phyloP scores from a whole-genome alignment of 2,797 vertebrate species.

The Taenioides sp. region DNA sequence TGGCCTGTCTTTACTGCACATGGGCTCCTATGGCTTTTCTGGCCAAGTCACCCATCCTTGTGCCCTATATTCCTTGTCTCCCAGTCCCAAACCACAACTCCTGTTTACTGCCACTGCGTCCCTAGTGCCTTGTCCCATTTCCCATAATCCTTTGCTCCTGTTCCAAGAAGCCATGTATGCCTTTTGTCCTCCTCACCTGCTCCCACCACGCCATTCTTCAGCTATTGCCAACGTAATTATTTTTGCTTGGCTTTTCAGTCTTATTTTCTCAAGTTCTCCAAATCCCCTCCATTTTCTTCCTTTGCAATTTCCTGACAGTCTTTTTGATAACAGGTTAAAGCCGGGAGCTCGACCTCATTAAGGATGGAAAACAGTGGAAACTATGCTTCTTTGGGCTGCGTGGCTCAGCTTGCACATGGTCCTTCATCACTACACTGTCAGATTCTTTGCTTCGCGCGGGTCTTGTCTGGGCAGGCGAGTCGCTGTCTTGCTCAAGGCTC shows the following conservation, averaged over 20 bases:
- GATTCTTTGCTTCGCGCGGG: slow-evolving; percentile 25
- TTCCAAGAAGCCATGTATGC: slow-evolving; percentile 62
- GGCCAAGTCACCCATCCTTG: slow-evolving; percentile 56
- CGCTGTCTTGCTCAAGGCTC: slow-evolving; percentile 40
- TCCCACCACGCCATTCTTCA: slow-evolving; percentile 48
- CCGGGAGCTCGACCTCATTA: slow-evolving; percentile 35
- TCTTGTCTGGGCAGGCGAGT: slow-evolving; percentile 45
- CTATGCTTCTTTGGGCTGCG: slow-evolving; percentile 11
- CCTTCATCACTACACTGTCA: slow-evolving; percentile 30
- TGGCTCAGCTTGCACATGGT: slow-evolving; percentile 28
- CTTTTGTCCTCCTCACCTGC: slow-evolving; percentile 65
- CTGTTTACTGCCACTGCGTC: slow-evolving; percentile 63
- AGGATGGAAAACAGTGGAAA: slow-evolving; percentile 42
- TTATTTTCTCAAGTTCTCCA: slow-evolving; percentile 4
- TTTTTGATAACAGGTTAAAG: slow-evolving; percentile 22
- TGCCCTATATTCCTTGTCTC: slow-evolving; percentile 61
- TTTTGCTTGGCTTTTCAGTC: slow-evolving; percentile 13
- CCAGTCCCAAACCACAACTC: slow-evolving; percentile 56
- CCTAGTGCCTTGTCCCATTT: slow-evolving; percentile 69
- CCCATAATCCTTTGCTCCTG: slow-evolving; percentile 68
- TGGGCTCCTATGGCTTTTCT: slow-evolving; percentile 32
- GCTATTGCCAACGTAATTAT: slow-evolving; percentile 41
- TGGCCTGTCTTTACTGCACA: slow-evolving; percentile 30
- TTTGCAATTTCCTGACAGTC: slow-evolving; percentile 8
- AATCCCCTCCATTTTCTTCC: slow-evolving; percentile 11